These are phyloP conservation scores for Periophthalmodon schlosseri DNA, from an alignment of 2,113 vertebrate species.

Conservation along the genomic window DNA sequence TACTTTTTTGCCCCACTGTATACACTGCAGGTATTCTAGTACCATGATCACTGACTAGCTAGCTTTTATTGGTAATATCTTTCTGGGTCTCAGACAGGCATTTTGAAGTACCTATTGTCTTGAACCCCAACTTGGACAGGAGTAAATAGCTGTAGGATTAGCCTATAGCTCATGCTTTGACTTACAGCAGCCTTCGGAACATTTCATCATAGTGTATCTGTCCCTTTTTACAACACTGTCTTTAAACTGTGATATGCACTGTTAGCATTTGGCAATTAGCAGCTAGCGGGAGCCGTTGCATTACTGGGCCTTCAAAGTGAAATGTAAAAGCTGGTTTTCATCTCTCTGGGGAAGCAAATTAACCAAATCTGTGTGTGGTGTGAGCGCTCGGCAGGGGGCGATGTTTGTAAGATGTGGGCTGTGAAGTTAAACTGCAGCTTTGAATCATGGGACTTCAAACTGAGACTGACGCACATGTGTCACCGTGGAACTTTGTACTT, in stretches of 20 bases:
- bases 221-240: not conserved
- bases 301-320: not conserved
- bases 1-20: too few relatives aligned
- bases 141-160: not conserved
- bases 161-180: not conserved
- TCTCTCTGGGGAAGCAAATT: not conserved
- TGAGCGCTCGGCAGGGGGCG: not conserved
- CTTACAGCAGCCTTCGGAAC: not conserved
- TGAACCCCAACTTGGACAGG: not conserved
- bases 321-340: not conserved
- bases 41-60: too few relatives aligned
- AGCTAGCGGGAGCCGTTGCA: not conserved
- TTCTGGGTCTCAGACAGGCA: too few relatives aligned
- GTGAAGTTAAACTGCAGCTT: conserved; percentile 4
- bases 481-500: not conserved
- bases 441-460: not conserved
- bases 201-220: not conserved
- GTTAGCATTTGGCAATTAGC: not conserved
- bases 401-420: not conserved
- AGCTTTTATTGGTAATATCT: too few relatives aligned
- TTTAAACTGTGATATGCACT: not conserved
- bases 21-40: too few relatives aligned
- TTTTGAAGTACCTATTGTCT: too few relatives aligned
- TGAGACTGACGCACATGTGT: not conserved
- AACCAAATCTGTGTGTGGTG: not conserved